Conservation (phyloP, 2,888 invertebrate genomes). For the Mechanitis messenoides region DNA sequence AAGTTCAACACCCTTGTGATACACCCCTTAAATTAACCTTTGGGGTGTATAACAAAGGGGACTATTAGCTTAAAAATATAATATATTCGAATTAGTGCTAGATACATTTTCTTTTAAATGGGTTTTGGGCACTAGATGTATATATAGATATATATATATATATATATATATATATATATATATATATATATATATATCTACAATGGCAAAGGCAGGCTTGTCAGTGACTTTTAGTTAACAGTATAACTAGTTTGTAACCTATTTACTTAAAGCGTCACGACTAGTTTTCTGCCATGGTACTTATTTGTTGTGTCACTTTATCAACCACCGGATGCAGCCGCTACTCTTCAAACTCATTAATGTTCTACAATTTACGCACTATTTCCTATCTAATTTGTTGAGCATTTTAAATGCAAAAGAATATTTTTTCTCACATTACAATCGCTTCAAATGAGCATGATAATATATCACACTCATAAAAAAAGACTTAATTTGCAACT, state of each 20-base stretch:
- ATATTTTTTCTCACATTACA: neutral
- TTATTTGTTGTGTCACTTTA: conserved; percentile 25
- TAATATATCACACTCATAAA: conserved; percentile 4
- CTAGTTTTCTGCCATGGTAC: conserved; percentile 23
- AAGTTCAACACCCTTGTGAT: conserved; percentile 31
- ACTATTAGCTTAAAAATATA: neutral
- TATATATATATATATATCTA: too few species aligned
- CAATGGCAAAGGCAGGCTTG: conserved; percentile 8
- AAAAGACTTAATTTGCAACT: conserved; percentile 46
- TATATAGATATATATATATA: too few species aligned
- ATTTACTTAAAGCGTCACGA: conserved; percentile 25
- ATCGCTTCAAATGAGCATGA: too few species aligned
- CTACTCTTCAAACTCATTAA: conserved; percentile 28
- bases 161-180: too few species aligned
- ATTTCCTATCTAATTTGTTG: neutral
- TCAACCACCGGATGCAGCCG: conserved; percentile 25
- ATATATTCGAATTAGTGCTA: neutral
- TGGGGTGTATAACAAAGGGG: conserved; percentile 10
- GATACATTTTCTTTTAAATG: too few species aligned
- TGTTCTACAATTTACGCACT: conserved; percentile 20
- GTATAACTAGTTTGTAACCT: conserved; percentile 23
- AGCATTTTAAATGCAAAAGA: neutral
- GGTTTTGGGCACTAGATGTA: too few species aligned
- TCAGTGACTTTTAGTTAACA: conserved; percentile 17
- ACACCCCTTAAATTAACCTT: neutral